Evolutionary conservation across 2,113 vertebrate genomes (phyloP).

Genomic region (Pituophis catenifer): DNA sequence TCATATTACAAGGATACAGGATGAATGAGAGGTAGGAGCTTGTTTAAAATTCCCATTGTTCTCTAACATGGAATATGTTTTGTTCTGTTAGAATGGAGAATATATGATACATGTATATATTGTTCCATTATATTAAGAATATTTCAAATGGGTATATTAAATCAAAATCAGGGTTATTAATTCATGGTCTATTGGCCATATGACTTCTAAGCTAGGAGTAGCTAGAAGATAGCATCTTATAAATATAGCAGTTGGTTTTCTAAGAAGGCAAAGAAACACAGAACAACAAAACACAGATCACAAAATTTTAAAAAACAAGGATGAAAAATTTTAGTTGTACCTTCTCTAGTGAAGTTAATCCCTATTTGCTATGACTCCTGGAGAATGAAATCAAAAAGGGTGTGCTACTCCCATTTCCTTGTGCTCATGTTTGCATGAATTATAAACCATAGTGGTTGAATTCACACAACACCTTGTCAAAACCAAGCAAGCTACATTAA

Average conservation of each 20-base stretch:
- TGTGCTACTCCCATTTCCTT: neutral
- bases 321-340: neutral
- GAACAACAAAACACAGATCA: neutral
- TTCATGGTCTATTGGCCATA: neutral
- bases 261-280: too few relatives aligned
- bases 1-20: neutral
- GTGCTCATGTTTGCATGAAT: neutral
- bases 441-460: neutral
- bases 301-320: neutral
- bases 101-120: neutral
- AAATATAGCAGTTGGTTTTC: neutral
- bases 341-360: neutral
- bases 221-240: neutral
- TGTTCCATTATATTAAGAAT: neutral
- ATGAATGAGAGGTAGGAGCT: neutral
- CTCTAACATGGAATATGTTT: neutral
- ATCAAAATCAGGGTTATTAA: neutral
- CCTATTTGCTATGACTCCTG: neutral
- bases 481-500: neutral
- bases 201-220: neutral
- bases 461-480: neutral
- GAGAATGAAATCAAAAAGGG: neutral
- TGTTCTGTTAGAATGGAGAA: neutral
- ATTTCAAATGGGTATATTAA: neutral
- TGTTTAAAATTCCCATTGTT: neutral